Percentiles rank a stretch among this genome's conserved stretches.
These are phyloP conservation scores for western clawed frog (Xenopus tropicalis) DNA, from an alignment of 2,113 vertebrate genomes.

Conservation along the genomic window UCB_Xtro_10.0 CM004444.2:19501001-19501500, in stretches of 20 bases:
- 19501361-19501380: neutral
- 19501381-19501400: neutral
- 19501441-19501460: too few relatives aligned
- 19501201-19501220: slow-evolving; percentile 22
- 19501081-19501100: slow-evolving; percentile 25
- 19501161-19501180: slow-evolving; percentile 42
- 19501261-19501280: slow-evolving; percentile 35
- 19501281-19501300: slow-evolving; percentile 17
- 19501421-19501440: too few relatives aligned
- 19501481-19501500: too few relatives aligned
- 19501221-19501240: slow-evolving; percentile 24
- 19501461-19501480: too few relatives aligned
- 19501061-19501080: slow-evolving; percentile 4
- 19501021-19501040: neutral
- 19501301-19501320: slow-evolving; percentile 8
- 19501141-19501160: slow-evolving; percentile 34
- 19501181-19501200: slow-evolving; percentile 25
- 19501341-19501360: neutral
- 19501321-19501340: slow-evolving; percentile 19
- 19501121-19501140: neutral
- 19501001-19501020: too few relatives aligned
- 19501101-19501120: slow-evolving; percentile 35
- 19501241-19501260: slow-evolving; percentile 18
- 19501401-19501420: too few relatives aligned
- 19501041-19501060: slow-evolving; percentile 15